Conservation (phyloP, 2,888 invertebrate genomes). For the Melinopterus prodromus region DNA sequence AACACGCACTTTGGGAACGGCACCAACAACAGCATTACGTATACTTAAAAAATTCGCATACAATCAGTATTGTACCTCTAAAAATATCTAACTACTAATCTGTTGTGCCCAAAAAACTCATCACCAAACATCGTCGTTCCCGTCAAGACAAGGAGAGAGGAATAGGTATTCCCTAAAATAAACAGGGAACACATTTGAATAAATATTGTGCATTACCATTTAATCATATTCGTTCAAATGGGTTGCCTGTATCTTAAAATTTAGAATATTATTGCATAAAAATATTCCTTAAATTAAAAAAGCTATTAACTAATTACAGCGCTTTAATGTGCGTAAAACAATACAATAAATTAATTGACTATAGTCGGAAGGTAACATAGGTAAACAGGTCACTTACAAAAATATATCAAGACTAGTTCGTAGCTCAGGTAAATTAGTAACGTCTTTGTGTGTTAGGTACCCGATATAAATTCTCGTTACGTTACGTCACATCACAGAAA, state of each 20-base stretch:
- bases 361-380: slow-evolving; percentile 15
- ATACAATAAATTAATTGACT: slow-evolving; percentile 10
- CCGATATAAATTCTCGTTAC: slow-evolving; percentile 17
- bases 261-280: too few species aligned
- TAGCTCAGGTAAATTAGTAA: slow-evolving; percentile 13
- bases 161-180: neutral
- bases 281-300: neutral
- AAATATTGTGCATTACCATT: too few species aligned
- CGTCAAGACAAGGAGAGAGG: neutral
- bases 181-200: neutral
- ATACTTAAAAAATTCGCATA: neutral
- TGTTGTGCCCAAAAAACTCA: neutral
- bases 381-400: slow-evolving; percentile 18
- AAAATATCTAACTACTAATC: neutral
- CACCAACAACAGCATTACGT: neutral
- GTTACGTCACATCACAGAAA: slow-evolving; percentile 20
- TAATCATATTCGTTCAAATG: too few species aligned
- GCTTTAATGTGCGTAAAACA: neutral
- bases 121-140: neutral
- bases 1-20: neutral
- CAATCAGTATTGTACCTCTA: neutral
- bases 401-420: slow-evolving; percentile 26
- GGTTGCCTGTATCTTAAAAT: too few species aligned
- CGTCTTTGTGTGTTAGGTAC: slow-evolving; percentile 20
- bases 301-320: neutral